phyloP scores from a whole-genome alignment of 2,797 vertebrate genomes.

The Falco peregrinus region DNA sequence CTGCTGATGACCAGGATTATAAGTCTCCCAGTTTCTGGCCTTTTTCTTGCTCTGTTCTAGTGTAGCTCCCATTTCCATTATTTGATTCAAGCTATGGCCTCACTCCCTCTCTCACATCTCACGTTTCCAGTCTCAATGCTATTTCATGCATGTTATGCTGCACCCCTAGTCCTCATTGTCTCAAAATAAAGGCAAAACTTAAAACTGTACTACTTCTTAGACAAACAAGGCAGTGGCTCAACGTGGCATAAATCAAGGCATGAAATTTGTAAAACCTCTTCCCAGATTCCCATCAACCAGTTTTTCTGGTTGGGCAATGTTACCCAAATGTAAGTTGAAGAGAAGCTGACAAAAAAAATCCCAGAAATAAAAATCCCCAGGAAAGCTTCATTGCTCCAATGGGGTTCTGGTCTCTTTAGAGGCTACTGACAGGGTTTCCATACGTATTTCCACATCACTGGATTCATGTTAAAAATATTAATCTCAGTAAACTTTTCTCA shows the following conservation, averaged over 20 bases:
- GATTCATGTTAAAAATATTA: not conserved
- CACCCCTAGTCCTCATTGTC: not conserved
- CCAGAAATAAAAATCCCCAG: not conserved
- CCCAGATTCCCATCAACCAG: not conserved
- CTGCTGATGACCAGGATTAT: not conserved
- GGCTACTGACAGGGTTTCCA: not conserved
- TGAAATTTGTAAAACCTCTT: not conserved
- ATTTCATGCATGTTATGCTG: not conserved
- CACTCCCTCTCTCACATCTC: not conserved
- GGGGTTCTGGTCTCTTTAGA: not conserved
- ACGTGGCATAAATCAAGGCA: rapidly evolving
- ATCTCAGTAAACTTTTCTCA: not conserved
- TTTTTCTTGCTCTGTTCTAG: not conserved
- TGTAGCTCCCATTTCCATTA: not conserved
- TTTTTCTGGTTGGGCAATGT: not conserved
- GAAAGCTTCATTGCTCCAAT: not conserved
- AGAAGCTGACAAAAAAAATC: not conserved
- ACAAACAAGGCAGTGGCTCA: not conserved
- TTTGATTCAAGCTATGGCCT: not conserved
- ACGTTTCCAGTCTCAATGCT: rapidly evolving
- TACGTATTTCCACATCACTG: not conserved
- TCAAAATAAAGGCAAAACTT: not conserved
- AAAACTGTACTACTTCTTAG: not conserved
- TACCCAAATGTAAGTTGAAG: not conserved
- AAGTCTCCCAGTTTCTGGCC: not conserved